These are phyloP conservation scores for Perithous albicinctus DNA, from an alignment of 2,888 invertebrate genomes.

Conservation along the genomic window DNA sequence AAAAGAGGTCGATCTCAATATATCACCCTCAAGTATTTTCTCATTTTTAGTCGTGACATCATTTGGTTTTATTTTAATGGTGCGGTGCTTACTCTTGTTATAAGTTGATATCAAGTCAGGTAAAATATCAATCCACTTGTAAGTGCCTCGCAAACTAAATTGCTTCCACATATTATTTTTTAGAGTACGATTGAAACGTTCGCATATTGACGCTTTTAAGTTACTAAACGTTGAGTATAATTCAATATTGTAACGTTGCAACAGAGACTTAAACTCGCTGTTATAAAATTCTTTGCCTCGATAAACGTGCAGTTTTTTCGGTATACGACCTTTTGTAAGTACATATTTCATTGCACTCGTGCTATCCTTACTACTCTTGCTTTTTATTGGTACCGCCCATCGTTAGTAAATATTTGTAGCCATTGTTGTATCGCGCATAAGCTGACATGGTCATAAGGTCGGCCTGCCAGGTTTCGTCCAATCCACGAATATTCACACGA, in stretches of 20 bases:
- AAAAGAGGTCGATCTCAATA: too few relatives aligned
- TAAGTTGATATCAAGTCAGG: too few relatives aligned
- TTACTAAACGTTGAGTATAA: constrained; percentile 69
- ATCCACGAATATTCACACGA: constrained; percentile 77
- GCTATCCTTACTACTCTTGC: constrained; percentile 76
- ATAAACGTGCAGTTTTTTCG: constrained; percentile 69
- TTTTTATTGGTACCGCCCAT: constrained; percentile 79
- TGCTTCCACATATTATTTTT: constrained; percentile 73
- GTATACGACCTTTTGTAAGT: constrained; percentile 48
- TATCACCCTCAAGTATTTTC: too few relatives aligned
- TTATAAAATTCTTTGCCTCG: constrained; percentile 72
- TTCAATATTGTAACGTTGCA: constrained; percentile 56
- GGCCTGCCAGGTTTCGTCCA: constrained; percentile 84
- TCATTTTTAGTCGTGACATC: too few relatives aligned
- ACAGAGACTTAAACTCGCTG: constrained; percentile 48
- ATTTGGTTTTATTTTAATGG: too few relatives aligned
- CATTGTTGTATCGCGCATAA: constrained; percentile 77
- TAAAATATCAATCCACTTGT: too few relatives aligned
- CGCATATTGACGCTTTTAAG: constrained; percentile 76
- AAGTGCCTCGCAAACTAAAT: constrained; percentile 67
- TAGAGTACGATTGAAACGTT: constrained; percentile 74
- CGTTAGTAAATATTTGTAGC: constrained; percentile 78
- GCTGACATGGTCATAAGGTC: constrained; percentile 81
- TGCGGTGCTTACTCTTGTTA: too few relatives aligned
- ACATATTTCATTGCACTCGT: constrained; percentile 66